phyloP scores from a whole-genome alignment of 2,888 invertebrate species.

The Lochmaea crataegi region DNA sequence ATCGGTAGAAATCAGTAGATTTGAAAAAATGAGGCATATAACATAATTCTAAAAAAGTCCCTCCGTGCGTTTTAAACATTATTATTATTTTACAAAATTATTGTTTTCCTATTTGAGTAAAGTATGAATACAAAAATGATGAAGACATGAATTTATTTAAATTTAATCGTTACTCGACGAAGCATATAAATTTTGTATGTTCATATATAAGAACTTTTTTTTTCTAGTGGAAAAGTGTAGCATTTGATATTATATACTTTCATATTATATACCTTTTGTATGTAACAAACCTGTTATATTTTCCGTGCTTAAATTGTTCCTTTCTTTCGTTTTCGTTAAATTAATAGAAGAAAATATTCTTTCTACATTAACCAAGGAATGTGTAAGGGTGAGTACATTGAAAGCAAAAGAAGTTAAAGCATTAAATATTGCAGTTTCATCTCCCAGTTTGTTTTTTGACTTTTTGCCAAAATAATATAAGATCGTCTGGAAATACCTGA shows the following conservation, averaged over 20 bases:
- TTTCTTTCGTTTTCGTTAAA: background rate
- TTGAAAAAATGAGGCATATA: background rate
- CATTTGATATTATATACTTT: no score
- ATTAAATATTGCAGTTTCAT: background rate
- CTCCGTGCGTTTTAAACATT: background rate
- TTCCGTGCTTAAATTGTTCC: no score
- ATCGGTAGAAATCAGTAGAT: background rate
- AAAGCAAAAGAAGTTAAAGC: conserved; percentile 9
- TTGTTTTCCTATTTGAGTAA: no score
- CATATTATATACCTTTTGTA: no score
- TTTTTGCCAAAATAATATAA: conserved; percentile 13
- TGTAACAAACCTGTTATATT: no score
- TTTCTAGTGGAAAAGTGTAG: no score
- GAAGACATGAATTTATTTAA: no score
- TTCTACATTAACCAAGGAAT: conserved; percentile 22
- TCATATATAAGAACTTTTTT: no score
- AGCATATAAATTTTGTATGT: no score
- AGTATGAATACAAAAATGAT: no score
- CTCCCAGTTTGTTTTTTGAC: conserved; percentile 3
- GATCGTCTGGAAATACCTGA: conserved; percentile 5
- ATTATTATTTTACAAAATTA: background rate
- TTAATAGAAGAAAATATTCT: background rate
- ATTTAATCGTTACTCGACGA: no score
- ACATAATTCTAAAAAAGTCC: no score
- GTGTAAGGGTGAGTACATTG: conserved; percentile 7